These are phyloP conservation scores for Coregonus ussuriensis DNA, from an alignment of 2,797 vertebrate species.

Conservation along the genomic window DNA sequence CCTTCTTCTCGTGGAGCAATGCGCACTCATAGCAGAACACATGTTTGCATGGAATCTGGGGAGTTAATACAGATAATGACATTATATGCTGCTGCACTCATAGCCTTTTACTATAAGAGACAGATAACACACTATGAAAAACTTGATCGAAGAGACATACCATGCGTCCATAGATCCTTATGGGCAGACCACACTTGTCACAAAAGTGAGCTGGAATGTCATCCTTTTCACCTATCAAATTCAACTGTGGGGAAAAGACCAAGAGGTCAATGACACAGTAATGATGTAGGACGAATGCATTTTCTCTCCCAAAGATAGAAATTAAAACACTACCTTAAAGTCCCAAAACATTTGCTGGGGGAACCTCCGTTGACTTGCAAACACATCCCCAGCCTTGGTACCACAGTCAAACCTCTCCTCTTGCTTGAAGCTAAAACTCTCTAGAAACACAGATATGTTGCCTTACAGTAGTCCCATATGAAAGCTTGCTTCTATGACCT, in stretches of 20 bases:
- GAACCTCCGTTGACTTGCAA: slow-evolving; percentile 88
- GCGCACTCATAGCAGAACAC: slow-evolving; percentile 99
- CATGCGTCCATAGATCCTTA: slow-evolving; percentile 97
- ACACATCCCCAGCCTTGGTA: slow-evolving; percentile 87
- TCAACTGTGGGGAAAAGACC: slow-evolving; percentile 78
- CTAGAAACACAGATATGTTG: slow-evolving; percentile 60
- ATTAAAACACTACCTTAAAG: slow-evolving; percentile 83
- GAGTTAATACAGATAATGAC: neutral
- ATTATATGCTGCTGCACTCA: neutral
- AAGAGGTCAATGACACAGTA: neutral
- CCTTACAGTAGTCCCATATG: neutral
- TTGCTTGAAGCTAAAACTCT: slow-evolving; percentile 90
- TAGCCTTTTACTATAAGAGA: neutral
- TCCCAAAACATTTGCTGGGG: slow-evolving; percentile 93
- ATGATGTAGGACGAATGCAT: neutral
- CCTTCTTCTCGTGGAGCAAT: slow-evolving; percentile 95
- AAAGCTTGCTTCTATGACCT: neutral
- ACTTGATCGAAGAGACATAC: slow-evolving; percentile 71
- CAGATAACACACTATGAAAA: neutral
- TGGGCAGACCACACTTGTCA: slow-evolving; percentile 96
- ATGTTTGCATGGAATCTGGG: slow-evolving; percentile 97
- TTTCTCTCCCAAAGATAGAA: neutral
- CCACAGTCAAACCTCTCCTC: slow-evolving; percentile 91
- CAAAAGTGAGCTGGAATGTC: slow-evolving; percentile 96
- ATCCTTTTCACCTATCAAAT: slow-evolving; percentile 93